A percentile compares a stretch with the other conserved stretches of the same genome.
Conservation (phyloP, 2,797 vertebrate genomes). For the Pangasius djambal region DNA sequence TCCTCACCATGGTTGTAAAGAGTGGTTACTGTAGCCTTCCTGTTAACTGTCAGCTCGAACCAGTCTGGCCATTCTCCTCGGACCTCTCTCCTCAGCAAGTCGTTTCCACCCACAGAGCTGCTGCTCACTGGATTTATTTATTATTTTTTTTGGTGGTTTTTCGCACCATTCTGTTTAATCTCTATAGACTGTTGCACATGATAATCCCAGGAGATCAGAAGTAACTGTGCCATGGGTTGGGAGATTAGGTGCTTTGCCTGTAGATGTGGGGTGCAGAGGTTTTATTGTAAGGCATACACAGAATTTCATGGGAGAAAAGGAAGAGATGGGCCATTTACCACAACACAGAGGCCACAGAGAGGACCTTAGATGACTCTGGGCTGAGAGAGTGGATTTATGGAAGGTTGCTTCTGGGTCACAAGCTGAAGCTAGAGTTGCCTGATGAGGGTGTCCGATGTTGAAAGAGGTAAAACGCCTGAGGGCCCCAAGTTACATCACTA, state of each 20-base stretch:
- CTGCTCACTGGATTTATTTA: not conserved
- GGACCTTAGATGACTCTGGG: not conserved
- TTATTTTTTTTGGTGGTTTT: no score
- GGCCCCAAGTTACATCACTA: not conserved
- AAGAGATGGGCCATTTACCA: not conserved
- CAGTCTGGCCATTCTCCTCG: not conserved
- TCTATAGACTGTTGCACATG: not conserved
- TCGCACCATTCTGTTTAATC: not conserved
- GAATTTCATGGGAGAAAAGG: not conserved
- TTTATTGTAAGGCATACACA: not conserved
- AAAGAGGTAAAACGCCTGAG: not conserved
- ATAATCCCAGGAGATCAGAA: no score
- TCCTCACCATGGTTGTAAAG: not conserved
- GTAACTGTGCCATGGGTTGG: not conserved
- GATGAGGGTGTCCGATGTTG: not conserved
- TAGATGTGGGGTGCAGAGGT: not conserved
- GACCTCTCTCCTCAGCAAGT: not conserved
- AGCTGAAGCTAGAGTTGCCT: not conserved
- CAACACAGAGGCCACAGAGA: not conserved
- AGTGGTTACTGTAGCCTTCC: not conserved
- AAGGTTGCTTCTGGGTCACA: not conserved
- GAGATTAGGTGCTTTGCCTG: not conserved
- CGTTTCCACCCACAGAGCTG: not conserved
- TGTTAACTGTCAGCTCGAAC: not conserved
- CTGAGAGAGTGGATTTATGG: no score